These are phyloP conservation scores for Cephus rjabovi DNA, from an alignment of 2,888 invertebrate species.

Conservation along the genomic window DNA sequence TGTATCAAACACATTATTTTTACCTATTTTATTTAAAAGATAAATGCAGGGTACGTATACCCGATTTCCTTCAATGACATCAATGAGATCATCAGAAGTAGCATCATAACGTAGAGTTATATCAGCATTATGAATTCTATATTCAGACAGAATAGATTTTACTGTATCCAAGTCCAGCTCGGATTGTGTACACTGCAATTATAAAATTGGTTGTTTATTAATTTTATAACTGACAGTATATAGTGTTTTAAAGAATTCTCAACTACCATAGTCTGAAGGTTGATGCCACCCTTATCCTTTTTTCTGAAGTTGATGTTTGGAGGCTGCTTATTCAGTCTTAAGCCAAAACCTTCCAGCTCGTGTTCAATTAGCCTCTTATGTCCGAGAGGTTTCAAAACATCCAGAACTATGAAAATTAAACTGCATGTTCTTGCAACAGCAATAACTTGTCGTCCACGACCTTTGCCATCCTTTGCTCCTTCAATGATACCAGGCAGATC, in stretches of 20 bases:
- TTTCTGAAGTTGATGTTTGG: conserved; percentile 96
- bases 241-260: no score
- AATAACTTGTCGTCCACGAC: conserved; percentile 98
- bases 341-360: conserved; percentile 98
- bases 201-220: conserved; percentile 18
- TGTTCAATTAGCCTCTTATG: conserved; percentile 97
- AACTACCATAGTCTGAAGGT: conserved; percentile 88
- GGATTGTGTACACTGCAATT: conserved; percentile 80
- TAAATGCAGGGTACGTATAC: conserved; percentile 99
- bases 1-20: conserved; percentile 27
- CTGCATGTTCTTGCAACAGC: conserved; percentile 99
- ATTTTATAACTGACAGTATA: conserved; percentile 8
- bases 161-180: conserved; percentile 96
- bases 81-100: conserved; percentile 97
- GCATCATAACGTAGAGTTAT: conserved; percentile 95
- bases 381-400: conserved; percentile 96
- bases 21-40: conserved; percentile 97
- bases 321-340: conserved; percentile 94
- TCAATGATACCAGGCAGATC: conserved; percentile 99
- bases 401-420: conserved; percentile 96
- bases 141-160: conserved; percentile 95
- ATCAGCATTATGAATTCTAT: conserved; percentile 99
- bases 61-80: conserved; percentile 98
- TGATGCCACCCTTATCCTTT: conserved; percentile 99
- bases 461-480: conserved; percentile 99